Conservation (phyloP, 53 echinoderm and acorn worm genomes). For the Mesocentrotus franciscanus region DNA sequence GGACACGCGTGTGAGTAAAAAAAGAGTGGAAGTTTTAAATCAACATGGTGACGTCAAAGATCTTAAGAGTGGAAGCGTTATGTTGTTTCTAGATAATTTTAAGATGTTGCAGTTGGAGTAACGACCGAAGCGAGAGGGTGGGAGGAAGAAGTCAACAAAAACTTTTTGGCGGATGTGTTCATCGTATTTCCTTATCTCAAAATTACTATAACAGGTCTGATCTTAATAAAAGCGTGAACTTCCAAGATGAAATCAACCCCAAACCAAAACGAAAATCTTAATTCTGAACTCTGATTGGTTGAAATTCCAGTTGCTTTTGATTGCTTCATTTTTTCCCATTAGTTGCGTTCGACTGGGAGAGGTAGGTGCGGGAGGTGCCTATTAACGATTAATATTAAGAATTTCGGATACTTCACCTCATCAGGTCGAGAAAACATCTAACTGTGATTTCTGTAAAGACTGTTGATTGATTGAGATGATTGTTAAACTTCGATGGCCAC, state of each 20-base stretch:
- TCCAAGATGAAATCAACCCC: background rate
- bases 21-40: background rate
- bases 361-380: no score
- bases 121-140: background rate
- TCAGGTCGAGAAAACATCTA: no score
- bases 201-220: background rate
- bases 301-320: background rate
- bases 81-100: background rate
- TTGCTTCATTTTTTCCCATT: background rate
- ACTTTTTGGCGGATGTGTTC: background rate
- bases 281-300: background rate
- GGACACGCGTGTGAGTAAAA: background rate
- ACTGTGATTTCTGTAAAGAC: no score
- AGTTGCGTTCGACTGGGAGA: no score
- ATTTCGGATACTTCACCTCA: no score
- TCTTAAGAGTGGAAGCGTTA: background rate
- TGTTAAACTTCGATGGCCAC: no score
- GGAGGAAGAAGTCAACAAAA: background rate
- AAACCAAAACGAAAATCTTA: background rate
- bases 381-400: no score
- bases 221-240: background rate
- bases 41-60: conserved; percentile 6
- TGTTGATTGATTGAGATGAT: no score
- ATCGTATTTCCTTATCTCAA: background rate
- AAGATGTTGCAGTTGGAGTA: background rate